Evolutionary conservation across 1,140 invertebrate genomes (phyloP), one percentile per base, ranked within the genome.

Genomic region (Drosophila oshimai): DNA sequence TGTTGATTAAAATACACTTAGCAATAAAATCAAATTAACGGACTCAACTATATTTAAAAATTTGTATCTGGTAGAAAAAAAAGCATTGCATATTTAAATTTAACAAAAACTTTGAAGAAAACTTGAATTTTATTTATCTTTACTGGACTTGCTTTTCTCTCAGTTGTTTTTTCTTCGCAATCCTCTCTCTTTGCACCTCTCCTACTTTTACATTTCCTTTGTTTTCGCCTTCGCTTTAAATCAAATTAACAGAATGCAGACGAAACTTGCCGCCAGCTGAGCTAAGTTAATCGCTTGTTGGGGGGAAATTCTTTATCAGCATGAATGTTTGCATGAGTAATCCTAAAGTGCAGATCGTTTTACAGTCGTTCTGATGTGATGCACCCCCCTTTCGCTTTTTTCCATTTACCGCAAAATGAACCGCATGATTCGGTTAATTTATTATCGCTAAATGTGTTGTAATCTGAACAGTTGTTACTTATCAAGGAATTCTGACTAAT

Each of bases 161-260:
- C 9, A 0, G 58, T 61, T 61, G 57, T 12, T 18, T 13, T 45
- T 58, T 49, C n/a, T 50, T 64, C 34, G 50, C 60, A 57, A 28
- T 22, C 6, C 26, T 31, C 29, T 28, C 15, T 37, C 33, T 53
- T 47, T 15, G 7, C 20, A 31, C 39, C 29, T 44, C 26, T 22
- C 36, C 47, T 39, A 18, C 37, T 24, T 45, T 6, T 34, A 46
- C 22, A 24, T 17, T 33, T 24, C 33, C 54, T 72, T 80, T 81
- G 71, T 70, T 64, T 60, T 57, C 2, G 34, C 10, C 36, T 54
- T 55, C 34, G 47, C 15, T 62, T 58, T 81, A 76, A 80, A 81
- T 81, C 65, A 42, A 81, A 81, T 81, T 81, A 81, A 74, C 64
- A 71, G 37, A 47, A 26, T 4, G 26, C 41, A 33, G 54, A 28